Evolutionary conservation across 2,113 vertebrate species (phyloP).

Genomic region (Microtus pennsylvanicus): DNA sequence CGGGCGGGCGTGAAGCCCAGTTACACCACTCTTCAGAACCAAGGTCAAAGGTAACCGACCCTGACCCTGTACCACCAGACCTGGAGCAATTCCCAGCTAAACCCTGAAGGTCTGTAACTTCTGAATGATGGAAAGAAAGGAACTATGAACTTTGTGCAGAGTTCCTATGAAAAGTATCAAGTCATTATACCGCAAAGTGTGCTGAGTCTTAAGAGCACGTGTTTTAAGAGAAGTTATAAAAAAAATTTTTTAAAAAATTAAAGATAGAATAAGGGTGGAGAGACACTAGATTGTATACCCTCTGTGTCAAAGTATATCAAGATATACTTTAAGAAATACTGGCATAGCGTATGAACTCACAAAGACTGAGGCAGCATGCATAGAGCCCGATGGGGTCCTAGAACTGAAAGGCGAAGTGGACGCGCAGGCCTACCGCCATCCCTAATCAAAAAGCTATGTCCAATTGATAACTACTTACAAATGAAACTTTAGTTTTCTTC

Average conservation of each 20-base stretch:
- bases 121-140: neutral
- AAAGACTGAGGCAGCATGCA: neutral
- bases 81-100: neutral
- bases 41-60: neutral
- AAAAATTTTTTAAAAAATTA: neutral
- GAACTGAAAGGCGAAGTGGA: neutral
- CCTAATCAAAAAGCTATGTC: neutral
- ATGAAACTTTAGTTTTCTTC: neutral
- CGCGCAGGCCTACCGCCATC: too few species aligned
- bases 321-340: neutral
- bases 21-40: neutral
- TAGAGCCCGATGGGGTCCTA: neutral
- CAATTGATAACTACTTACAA: neutral
- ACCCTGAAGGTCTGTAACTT: neutral
- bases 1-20: neutral
- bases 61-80: neutral
- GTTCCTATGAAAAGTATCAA: constrained; percentile 14
- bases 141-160: constrained; percentile 8
- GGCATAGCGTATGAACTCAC: neutral
- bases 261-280: neutral
- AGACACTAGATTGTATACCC: neutral
- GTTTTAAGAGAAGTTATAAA: neutral
- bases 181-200: neutral
- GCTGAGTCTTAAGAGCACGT: neutral
- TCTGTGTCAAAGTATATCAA: neutral